Evolutionary conservation across 2,888 invertebrate genomes (phyloP).

Genomic region (Nemurella pictetii): DNA sequence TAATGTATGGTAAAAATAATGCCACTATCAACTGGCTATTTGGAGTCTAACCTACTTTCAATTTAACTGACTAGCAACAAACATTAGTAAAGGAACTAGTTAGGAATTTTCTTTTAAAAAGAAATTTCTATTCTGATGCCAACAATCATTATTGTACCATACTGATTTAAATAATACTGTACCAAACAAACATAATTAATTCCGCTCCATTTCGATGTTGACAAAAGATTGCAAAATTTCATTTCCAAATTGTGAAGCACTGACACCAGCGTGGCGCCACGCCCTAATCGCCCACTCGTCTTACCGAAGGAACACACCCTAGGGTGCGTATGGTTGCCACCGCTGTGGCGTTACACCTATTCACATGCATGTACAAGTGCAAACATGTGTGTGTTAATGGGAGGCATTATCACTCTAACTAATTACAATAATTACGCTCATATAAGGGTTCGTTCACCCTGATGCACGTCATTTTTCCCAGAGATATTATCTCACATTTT

Average conservation of each 20-base stretch:
- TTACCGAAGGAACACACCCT: constrained; percentile 4
- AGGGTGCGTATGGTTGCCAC: not conserved
- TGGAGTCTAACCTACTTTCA: not conserved
- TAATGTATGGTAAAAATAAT: not conserved
- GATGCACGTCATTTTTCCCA: not conserved
- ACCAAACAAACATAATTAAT: not conserved
- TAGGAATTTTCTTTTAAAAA: too few relatives aligned
- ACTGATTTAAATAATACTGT: not conserved
- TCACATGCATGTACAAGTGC: not conserved
- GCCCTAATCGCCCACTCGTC: constrained; percentile 7
- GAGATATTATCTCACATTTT: not conserved
- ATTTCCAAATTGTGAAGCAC: not conserved
- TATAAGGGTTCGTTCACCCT: not conserved
- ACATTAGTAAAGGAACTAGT: not conserved
- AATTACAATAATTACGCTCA: constrained; percentile 12
- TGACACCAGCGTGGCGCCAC: not conserved
- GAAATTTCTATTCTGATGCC: not conserved
- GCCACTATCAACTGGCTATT: too few relatives aligned
- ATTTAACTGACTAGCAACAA: too few relatives aligned
- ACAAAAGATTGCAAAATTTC: constrained; percentile 15
- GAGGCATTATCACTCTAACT: constrained; percentile 10
- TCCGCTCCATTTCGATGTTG: constrained; percentile 9
- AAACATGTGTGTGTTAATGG: not conserved
- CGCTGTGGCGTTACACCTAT: not conserved
- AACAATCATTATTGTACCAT: not conserved